These are phyloP conservation scores for Poecilia wingei DNA, from an alignment of 2,797 vertebrate species.

Conservation along the genomic window DNA sequence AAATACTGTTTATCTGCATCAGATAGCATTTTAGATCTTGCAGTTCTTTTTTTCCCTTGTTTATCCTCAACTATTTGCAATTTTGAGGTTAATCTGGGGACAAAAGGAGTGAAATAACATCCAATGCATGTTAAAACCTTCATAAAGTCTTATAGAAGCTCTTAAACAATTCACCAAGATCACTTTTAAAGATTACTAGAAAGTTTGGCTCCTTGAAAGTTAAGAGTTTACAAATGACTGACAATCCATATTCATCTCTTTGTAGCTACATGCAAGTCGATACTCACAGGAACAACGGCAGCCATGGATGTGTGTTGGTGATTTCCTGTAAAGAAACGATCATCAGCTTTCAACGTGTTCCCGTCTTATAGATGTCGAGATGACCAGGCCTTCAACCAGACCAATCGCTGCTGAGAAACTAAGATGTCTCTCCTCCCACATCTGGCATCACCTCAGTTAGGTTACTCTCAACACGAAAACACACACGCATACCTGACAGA, in stretches of 20 bases:
- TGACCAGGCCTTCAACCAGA: conserved; percentile 2
- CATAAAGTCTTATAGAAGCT: neutral
- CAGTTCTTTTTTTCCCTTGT: neutral
- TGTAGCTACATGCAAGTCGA: neutral
- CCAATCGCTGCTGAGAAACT: conserved; percentile 38
- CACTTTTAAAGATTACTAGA: neutral
- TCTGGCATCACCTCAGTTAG: conserved; percentile 52
- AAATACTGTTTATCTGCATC: neutral
- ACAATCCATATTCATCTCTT: neutral
- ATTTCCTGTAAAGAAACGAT: conserved; percentile 14
- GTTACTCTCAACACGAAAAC: conserved; percentile 18
- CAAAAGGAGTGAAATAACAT: neutral
- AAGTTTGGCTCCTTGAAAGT: neutral
- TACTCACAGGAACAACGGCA: conserved; percentile 79
- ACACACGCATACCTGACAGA: conserved; percentile 25
- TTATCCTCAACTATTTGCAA: neutral
- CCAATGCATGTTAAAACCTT: neutral
- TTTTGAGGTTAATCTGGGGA: neutral
- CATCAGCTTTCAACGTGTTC: neutral
- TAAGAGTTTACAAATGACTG: neutral
- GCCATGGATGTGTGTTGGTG: conserved; percentile 64
- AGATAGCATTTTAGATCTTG: neutral
- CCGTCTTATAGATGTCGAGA: conserved; percentile 54
- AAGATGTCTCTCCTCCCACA: conserved; percentile 37
- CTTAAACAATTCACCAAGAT: neutral